Conservation (phyloP, 2,888 invertebrate species). For the Acleris emargana region DNA sequence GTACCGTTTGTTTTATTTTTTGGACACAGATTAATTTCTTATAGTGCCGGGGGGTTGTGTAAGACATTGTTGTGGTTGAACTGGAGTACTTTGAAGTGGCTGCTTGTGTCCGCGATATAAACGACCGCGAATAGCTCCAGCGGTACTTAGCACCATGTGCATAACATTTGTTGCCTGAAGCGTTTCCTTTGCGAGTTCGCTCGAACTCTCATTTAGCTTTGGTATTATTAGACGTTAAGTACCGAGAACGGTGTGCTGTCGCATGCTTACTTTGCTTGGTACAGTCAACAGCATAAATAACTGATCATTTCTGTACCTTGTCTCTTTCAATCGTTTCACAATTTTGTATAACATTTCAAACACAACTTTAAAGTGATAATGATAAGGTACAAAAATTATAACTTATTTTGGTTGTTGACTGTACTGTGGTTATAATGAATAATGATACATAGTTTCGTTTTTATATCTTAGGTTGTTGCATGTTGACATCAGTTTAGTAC, state of each 20-base stretch:
- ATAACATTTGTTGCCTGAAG: conserved; percentile 59
- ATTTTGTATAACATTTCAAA: too few species aligned
- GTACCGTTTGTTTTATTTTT: conserved; percentile 75
- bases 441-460: too few species aligned
- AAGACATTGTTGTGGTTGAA: conserved; percentile 35
- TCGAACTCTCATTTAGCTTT: conserved; percentile 53
- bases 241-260: conserved; percentile 13
- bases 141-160: conserved; percentile 54
- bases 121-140: conserved; percentile 45
- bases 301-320: too few species aligned
- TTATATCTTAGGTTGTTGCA: too few species aligned
- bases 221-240: conserved; percentile 37
- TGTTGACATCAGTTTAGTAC: too few species aligned
- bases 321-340: too few species aligned
- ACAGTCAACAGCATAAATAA: too few species aligned
- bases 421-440: too few species aligned
- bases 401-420: too few species aligned
- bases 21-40: conserved; percentile 74
- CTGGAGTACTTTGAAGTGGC: conserved; percentile 27
- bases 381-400: too few species aligned
- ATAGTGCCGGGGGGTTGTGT: conserved; percentile 49
- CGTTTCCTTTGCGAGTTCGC: conserved; percentile 62
- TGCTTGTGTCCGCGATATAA: conserved; percentile 48
- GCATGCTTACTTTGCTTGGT: neutral
- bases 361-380: too few species aligned